Evolutionary conservation across 2,797 vertebrate genomes (phyloP).

Genomic region (Agapornis canus): DNA sequence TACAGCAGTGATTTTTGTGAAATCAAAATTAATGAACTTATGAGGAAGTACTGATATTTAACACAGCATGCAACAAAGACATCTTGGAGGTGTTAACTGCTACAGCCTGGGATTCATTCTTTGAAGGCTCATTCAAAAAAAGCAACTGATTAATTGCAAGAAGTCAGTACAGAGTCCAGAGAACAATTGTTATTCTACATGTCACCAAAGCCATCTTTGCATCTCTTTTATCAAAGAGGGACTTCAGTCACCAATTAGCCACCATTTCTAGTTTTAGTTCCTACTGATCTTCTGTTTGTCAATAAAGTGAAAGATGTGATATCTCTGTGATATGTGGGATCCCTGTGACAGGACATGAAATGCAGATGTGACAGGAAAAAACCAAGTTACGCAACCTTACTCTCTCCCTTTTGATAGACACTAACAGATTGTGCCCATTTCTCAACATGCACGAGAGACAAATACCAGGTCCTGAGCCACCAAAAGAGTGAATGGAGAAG

Average conservation of each 20-base stretch:
- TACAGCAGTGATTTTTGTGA: slow-evolving; percentile 1
- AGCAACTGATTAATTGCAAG: slow-evolving; percentile 28
- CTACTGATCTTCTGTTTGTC: neutral
- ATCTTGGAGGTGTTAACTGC: neutral
- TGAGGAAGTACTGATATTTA: neutral
- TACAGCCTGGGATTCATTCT: neutral
- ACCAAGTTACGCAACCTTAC: neutral
- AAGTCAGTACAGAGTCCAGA: slow-evolving; percentile 6
- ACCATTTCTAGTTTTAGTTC: slow-evolving; percentile 24
- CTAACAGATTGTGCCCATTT: neutral
- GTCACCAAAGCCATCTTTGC: neutral
- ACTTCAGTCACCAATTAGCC: neutral
- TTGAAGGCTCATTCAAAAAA: slow-evolving; percentile 47
- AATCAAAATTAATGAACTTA: slow-evolving; percentile 30
- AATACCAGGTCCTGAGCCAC: neutral
- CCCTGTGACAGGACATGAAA: neutral
- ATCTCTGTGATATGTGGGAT: neutral
- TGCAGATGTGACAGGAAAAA: neutral
- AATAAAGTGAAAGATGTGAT: neutral
- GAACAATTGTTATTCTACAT: neutral
- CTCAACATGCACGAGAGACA: slow-evolving; percentile 21
- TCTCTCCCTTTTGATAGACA: neutral
- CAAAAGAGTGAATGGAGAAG: neutral
- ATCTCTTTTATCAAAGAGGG: neutral
- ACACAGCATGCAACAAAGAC: neutral